These are phyloP conservation scores for Blomia tropicalis DNA, from an alignment of 2,888 invertebrate genomes.

Conservation along the genomic window DNA sequence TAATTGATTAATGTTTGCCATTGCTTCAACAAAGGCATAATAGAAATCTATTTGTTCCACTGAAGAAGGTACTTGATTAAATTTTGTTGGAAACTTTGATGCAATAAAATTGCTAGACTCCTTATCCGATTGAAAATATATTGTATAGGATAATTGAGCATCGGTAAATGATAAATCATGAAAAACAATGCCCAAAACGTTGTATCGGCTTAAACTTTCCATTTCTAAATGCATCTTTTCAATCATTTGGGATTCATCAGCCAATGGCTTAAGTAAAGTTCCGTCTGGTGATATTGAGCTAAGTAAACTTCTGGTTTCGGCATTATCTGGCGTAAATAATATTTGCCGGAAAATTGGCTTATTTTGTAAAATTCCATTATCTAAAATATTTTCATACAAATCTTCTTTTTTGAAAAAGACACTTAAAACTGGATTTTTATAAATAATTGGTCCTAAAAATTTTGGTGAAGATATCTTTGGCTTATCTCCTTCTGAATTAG, in stretches of 20 bases:
- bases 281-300: background rate
- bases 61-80: background rate
- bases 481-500: background rate
- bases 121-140: background rate
- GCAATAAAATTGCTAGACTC: background rate
- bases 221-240: background rate
- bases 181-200: background rate
- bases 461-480: background rate
- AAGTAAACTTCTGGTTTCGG: background rate
- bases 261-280: background rate
- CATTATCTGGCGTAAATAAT: background rate
- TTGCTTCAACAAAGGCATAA: background rate
- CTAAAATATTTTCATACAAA: background rate
- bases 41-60: background rate
- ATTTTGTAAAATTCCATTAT: background rate
- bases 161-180: background rate
- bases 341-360: too few species aligned
- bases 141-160: background rate
- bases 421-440: background rate
- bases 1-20: background rate
- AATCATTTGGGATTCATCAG: background rate
- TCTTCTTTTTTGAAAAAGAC: background rate
- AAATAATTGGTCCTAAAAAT: background rate
- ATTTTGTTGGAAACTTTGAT: background rate
- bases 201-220: background rate